phyloP scores from a whole-genome alignment of 2,797 vertebrate genomes.

The Salmo trutta region DNA sequence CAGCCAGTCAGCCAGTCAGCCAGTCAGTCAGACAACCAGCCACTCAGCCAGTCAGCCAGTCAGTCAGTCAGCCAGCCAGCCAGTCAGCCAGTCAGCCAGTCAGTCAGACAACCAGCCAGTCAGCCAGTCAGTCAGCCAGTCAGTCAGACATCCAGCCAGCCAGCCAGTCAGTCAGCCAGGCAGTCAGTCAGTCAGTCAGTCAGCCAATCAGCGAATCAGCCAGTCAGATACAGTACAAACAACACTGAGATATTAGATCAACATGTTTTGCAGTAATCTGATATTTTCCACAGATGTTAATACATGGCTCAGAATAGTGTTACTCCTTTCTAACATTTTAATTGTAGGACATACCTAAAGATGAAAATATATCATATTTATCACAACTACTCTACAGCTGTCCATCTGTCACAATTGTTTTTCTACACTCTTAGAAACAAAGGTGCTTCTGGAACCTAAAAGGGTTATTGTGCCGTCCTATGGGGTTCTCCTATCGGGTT shows the following conservation, averaged over 20 bases:
- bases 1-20: too few relatives aligned
- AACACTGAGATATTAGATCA: neutral
- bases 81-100: rapidly evolving
- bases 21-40: neutral
- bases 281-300: neutral
- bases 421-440: too few relatives aligned
- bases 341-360: neutral
- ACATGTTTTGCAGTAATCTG: neutral
- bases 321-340: neutral
- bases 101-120: rapidly evolving
- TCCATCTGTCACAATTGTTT: too few relatives aligned
- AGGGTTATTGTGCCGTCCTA: too few relatives aligned
- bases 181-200: rapidly evolving
- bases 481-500: too few relatives aligned
- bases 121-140: rapidly evolving
- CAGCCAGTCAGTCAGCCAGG: rapidly evolving
- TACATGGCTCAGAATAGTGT: neutral
- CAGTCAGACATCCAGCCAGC: rapidly evolving
- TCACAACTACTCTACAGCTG: too few relatives aligned
- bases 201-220: too few relatives aligned
- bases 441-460: too few relatives aligned
- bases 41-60: rapidly evolving
- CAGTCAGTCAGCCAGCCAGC: rapidly evolving
- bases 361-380: too few relatives aligned
- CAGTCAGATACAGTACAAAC: neutral